Conservation (phyloP, 2,113 vertebrate species). For the Hymenochirus boettgeri region DNA sequence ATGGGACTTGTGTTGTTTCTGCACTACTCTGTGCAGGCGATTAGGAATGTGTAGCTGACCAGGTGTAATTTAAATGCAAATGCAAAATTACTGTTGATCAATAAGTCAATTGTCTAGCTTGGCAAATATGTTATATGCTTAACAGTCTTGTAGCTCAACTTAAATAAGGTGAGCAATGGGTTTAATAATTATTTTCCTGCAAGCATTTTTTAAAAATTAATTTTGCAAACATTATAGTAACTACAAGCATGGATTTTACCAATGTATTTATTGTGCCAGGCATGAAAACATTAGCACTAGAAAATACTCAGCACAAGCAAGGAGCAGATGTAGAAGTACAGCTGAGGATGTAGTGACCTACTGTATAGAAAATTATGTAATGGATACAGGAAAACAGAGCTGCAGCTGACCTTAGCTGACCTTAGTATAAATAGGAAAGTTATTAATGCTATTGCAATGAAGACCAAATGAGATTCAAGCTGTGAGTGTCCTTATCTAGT, state of each 20-base stretch:
- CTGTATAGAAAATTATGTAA: conserved; percentile 20
- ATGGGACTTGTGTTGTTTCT: neutral
- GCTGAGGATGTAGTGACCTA: neutral
- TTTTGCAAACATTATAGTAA: too few relatives aligned
- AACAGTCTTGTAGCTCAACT: neutral
- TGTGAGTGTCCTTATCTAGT: conserved; percentile 23
- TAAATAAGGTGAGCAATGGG: neutral
- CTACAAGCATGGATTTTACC: neutral
- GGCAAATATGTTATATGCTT: neutral
- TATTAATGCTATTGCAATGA: conserved; percentile 18
- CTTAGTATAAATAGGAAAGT: conserved; percentile 29
- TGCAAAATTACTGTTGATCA: neutral
- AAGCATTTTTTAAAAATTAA: too few relatives aligned
- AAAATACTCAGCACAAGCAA: neutral
- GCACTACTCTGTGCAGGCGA: neutral
- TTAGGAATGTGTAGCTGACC: neutral
- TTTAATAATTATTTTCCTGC: too few relatives aligned
- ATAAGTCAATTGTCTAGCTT: neutral
- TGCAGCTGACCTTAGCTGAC: conserved; percentile 28
- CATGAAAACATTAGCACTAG: conserved; percentile 2
- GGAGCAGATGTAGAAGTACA: conserved; percentile 1
- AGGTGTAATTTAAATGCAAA: neutral
- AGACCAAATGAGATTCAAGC: conserved; percentile 26
- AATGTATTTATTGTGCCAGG: neutral
- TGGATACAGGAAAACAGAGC: conserved; percentile 11